Base-by-base conservation (phyloP, 2,888 invertebrate species). In the Calameuta pallipes region DNA sequence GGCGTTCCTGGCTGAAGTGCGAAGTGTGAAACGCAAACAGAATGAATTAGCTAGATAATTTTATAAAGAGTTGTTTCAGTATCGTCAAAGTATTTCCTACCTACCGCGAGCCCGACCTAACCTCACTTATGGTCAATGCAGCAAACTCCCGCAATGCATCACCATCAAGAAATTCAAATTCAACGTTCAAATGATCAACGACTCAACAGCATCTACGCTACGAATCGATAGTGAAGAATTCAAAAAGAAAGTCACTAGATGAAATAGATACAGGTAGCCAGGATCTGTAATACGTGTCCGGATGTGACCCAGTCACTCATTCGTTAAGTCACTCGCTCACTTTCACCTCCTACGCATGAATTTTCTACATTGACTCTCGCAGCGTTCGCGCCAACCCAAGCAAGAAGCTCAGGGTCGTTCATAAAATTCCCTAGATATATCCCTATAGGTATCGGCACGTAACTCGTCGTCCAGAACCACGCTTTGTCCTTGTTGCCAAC, bases 341-440 rank as follows among this genome's bases (percentile, higher is more conserved):
- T 89, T 89, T 89, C 89, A 87, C 89, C 87, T 82, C 89, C 89
- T 83, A 89, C 89, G 85, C 86, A 80, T 82, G 79, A 82, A 87
- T 87, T 86, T 85, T 89, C 85, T 82, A 84, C 83, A 15, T 56
- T 80, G 76, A 13, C 71, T 71, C 71, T 34, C 71, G 23, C 31
- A 4, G n/a, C 31, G 71, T 15, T 30, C 15, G 71, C 71, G 33
- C 31, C 77, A 78, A 75, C 78, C 75, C 71, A 41, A 74, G 74
- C 75, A 78, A 79, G 77, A 36, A 75, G 75, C 78, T 79, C 78
- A 76, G 80, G 78, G 77, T 78, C 78, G 77, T 56, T 13, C 69
- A 71, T 41, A 34, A 74, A 77, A 73, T 68, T 76, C 74, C 37
- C 78, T 75, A 33, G 76, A 76, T 79, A 75, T 75, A 75, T 75